Conservation (phyloP, 2,797 vertebrate species). For the Melanotaenia trifasciata region DNA sequence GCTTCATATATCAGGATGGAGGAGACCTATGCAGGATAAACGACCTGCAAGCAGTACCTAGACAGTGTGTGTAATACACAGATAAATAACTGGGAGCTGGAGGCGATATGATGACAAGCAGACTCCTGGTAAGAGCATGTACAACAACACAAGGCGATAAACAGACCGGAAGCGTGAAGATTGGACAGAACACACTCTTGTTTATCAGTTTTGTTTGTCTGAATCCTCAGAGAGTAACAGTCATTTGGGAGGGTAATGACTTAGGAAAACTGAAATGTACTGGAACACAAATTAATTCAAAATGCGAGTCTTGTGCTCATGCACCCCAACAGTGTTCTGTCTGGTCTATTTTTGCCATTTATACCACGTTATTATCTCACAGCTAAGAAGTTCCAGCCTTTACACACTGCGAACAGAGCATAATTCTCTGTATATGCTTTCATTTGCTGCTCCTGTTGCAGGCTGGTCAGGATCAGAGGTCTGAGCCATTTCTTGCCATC, state of each 20-base stretch:
- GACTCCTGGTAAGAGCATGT: constrained; percentile 29
- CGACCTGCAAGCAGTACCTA: constrained; percentile 47
- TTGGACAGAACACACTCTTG: constrained; percentile 18
- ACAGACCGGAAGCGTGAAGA: constrained; percentile 40
- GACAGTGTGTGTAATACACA: constrained; percentile 69
- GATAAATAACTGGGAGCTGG: constrained; percentile 70
- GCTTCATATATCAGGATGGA: constrained; percentile 70
- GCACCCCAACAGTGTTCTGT: constrained; percentile 17
- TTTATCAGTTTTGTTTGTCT: constrained; percentile 50
- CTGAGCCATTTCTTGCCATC: constrained; percentile 33
- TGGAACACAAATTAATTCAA: constrained; percentile 73
- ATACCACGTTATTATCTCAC: constrained; percentile 24
- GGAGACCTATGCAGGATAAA: constrained; percentile 65
- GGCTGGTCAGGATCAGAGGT: constrained; percentile 24
- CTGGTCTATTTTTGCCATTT: constrained; percentile 33
- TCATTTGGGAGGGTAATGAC: constrained; percentile 72
- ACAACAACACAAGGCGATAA: constrained; percentile 30
- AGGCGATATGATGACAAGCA: constrained; percentile 43
- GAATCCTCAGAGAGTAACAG: constrained; percentile 41
- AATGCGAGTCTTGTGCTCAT: constrained; percentile 40
- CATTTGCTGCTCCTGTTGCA: constrained; percentile 10
- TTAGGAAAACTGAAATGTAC: constrained; percentile 70
- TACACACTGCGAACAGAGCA: constrained; percentile 32
- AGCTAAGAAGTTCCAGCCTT: constrained; percentile 48
- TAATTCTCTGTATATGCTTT: constrained; percentile 20